Evolutionary conservation across 1,140 invertebrate genomes (phyloP).

Genomic region (Parasteatoda tepidariorum): DNA sequence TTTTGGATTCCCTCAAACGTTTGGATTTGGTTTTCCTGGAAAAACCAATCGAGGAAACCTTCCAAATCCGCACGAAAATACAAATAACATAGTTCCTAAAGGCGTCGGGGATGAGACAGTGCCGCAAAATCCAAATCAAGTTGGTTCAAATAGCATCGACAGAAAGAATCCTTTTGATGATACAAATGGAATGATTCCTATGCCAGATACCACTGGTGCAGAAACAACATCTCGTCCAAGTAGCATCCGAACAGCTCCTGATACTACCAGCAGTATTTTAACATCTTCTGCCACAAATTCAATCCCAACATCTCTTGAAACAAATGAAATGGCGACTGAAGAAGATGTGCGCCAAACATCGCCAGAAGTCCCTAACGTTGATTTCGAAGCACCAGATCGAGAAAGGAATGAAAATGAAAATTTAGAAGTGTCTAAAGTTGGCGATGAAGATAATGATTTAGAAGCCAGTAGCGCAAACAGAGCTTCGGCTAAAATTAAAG

Average conservation of each 20-base stretch:
- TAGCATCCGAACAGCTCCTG: neutral
- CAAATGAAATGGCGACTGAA: slow-evolving; percentile 12
- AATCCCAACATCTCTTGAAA: neutral
- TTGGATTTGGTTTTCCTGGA: too few species aligned
- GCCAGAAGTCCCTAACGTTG: neutral
- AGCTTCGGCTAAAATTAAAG: neutral
- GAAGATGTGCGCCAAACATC: neutral
- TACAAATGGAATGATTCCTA: slow-evolving; percentile 31
- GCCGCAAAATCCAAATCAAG: neutral
- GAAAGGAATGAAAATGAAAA: slow-evolving; percentile 54
- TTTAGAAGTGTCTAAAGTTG: slow-evolving; percentile 2
- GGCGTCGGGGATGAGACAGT: neutral
- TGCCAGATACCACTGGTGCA: neutral
- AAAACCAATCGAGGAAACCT: too few species aligned
- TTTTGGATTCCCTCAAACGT: slow-evolving; percentile 1
- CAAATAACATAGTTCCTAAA: neutral
- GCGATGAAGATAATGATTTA: slow-evolving; percentile 28
- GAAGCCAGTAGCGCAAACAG: slow-evolving; percentile 6
- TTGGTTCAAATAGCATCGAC: neutral
- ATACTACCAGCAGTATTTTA: neutral
- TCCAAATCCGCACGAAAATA: neutral
- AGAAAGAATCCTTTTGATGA: neutral
- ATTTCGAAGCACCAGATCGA: neutral
- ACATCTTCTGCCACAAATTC: too few species aligned
- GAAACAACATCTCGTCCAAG: neutral